Evolutionary conservation across 2,797 vertebrate genomes (phyloP), one percentile per base, ranked within the genome.

Genomic region (Gadopsis marmoratus): DNA sequence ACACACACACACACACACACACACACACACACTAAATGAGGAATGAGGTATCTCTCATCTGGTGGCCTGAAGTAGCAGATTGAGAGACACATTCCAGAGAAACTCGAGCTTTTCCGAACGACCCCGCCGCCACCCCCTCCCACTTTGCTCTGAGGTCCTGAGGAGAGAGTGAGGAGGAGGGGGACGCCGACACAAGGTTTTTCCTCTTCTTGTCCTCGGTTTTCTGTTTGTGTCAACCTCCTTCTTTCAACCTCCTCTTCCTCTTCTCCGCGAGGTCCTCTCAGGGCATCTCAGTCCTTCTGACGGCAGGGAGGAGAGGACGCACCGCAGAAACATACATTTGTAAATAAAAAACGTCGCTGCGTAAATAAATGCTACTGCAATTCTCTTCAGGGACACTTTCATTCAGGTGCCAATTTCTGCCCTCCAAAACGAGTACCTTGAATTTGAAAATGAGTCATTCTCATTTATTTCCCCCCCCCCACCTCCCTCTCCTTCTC

Each of bases 21-120:
- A 76, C 59, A 45, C 54, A 67, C 26, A 69, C 37, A 60, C 54
- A 51, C 65, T n/a, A 79, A 82, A 87, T 41, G 68, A 86, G 86
- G 76, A 89, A 82, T 78, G 84, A 85, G 69, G 79, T 86, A 91
- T 92, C 87, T 85, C 81, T 90, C 91, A 91, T 91, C 89, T 91
- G 90, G 86, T 85, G 81, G 79, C 78, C 80, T 81, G 69, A 75
- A 88, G 80, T 74, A 76, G 80, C 29, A n/a, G 53, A 67, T 78
- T 83, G 66, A 82, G 78, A 88, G 88, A 85, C 70, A 61, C 89
- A 91, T 93, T 93, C 90, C 90, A 86, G 72, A 77, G 91, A 84
- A 90, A 92, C 86, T 67, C 5, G 82, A 87, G 76, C 81, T 75
- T 81, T 69, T 74, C 53, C 66, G 26, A 78, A 54, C 17, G 53